phyloP scores from a whole-genome alignment of 2,888 invertebrate species.

The Heliconius ismenius region DNA sequence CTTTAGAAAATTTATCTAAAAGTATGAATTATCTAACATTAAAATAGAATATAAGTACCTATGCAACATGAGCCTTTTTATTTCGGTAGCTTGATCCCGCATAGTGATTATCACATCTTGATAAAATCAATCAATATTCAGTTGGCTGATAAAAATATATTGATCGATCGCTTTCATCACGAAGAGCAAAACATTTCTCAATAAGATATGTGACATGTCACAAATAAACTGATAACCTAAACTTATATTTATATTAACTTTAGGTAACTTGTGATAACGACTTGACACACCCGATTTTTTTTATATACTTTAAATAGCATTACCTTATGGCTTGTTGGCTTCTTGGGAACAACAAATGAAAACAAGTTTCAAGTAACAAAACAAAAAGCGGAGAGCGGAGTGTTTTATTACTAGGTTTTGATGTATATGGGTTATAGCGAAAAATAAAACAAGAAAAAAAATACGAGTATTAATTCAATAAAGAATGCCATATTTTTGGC shows the following conservation, averaged over 20 bases:
- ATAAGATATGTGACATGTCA: slow-evolving; percentile 11
- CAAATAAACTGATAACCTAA: slow-evolving; percentile 10
- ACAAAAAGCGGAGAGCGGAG: no score
- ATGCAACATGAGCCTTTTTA: not conserved
- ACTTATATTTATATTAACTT: not conserved
- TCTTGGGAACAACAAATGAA: no score
- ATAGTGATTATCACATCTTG: slow-evolving; percentile 30
- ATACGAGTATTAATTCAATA: no score
- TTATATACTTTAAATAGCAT: no score
- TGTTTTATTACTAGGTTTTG: no score
- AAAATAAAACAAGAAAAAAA: no score
- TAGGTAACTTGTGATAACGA: not conserved
- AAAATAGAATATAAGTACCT: not conserved
- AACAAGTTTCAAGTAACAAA: no score
- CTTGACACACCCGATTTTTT: slow-evolving; percentile 12
- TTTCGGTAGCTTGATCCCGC: slow-evolving; percentile 31
- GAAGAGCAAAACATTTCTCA: slow-evolving; percentile 23
- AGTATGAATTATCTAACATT: not conserved
- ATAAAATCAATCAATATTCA: slow-evolving; percentile 40
- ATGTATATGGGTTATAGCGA: no score
- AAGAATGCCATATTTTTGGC: not conserved
- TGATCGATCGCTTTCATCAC: slow-evolving; percentile 33
- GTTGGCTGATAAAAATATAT: slow-evolving; percentile 35
- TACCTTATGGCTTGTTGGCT: no score
- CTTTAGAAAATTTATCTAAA: not conserved